phyloP scores from a whole-genome alignment of 1,140 invertebrate genomes.

The Hylaeus anthracinus region DNA sequence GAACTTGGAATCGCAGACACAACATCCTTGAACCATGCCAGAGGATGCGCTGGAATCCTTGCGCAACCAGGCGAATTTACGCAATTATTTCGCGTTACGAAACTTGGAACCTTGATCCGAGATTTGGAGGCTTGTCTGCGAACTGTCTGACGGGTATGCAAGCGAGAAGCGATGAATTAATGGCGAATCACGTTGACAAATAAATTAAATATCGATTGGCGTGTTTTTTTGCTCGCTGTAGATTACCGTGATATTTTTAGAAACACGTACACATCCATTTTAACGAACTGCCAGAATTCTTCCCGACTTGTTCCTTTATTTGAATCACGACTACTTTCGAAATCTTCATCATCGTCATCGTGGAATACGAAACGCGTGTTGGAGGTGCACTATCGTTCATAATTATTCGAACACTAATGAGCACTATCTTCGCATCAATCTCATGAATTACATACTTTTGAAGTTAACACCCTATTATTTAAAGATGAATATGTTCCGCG shows the following conservation, averaged over 20 bases:
- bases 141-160: not conserved
- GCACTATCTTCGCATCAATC: too few species aligned
- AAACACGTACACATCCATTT: not conserved
- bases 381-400: too few species aligned
- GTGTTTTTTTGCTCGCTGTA: too few species aligned
- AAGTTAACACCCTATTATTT: too few species aligned
- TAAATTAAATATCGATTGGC: not conserved
- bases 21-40: not conserved
- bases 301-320: too few species aligned
- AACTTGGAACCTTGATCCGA: slow-evolving; percentile 9
- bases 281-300: too few species aligned
- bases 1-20: not conserved
- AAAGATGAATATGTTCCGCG: too few species aligned
- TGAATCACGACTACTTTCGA: too few species aligned
- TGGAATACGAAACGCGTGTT: too few species aligned
- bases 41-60: not conserved
- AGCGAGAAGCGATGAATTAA: not conserved
- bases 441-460: too few species aligned
- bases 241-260: not conserved
- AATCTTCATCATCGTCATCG: too few species aligned
- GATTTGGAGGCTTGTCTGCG: not conserved
- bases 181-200: not conserved
- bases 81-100: slow-evolving; percentile 9
- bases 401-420: too few species aligned
- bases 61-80: slow-evolving; percentile 1